Percentiles rank a stretch among this genome's conserved stretches.
Conservation (phyloP, 2,797 vertebrate species). For the Echeneis naucrates region DNA sequence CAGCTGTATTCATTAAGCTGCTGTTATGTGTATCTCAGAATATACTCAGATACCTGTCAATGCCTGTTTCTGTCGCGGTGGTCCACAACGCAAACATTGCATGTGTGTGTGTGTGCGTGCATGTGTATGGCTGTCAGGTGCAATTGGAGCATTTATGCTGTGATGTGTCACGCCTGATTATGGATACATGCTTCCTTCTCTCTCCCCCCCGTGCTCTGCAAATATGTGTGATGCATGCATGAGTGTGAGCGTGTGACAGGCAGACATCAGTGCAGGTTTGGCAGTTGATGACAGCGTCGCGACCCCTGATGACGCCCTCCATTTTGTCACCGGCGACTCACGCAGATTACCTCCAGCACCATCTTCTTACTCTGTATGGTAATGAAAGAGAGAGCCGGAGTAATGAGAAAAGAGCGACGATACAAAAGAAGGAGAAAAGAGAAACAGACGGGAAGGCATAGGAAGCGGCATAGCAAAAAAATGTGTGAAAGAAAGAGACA, state of each 20-base stretch:
- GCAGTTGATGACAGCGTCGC: slow-evolving; percentile 70
- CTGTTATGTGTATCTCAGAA: slow-evolving; percentile 61
- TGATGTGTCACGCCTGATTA: slow-evolving; percentile 86
- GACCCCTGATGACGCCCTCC: slow-evolving; percentile 84
- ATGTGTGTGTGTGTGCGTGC: slow-evolving; percentile 58
- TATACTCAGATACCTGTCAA: slow-evolving; percentile 75
- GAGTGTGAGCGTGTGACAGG: slow-evolving; percentile 64
- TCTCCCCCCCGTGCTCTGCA: slow-evolving; percentile 25
- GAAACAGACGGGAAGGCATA: slow-evolving; percentile 21
- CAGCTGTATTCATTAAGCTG: slow-evolving; percentile 71
- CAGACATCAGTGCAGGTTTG: slow-evolving; percentile 72
- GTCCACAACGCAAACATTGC: slow-evolving; percentile 53
- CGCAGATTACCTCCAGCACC: slow-evolving; percentile 79
- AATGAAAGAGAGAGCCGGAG: slow-evolving; percentile 75
- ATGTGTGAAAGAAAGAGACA: slow-evolving; percentile 14
- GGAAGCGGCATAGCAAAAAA: slow-evolving; percentile 42
- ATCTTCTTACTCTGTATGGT: slow-evolving; percentile 87
- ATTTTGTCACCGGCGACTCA: slow-evolving; percentile 81
- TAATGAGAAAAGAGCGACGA: slow-evolving; percentile 77
- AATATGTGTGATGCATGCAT: slow-evolving; percentile 26
- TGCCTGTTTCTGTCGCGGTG: slow-evolving; percentile 63
- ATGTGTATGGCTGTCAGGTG: slow-evolving; percentile 78
- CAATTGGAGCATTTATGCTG: slow-evolving; percentile 75
- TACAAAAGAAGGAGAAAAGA: slow-evolving; percentile 26
- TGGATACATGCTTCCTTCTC: slow-evolving; percentile 64